These are phyloP conservation scores for Penelope pileata DNA, from an alignment of 2,113 vertebrate genomes.

Conservation along the genomic window DNA sequence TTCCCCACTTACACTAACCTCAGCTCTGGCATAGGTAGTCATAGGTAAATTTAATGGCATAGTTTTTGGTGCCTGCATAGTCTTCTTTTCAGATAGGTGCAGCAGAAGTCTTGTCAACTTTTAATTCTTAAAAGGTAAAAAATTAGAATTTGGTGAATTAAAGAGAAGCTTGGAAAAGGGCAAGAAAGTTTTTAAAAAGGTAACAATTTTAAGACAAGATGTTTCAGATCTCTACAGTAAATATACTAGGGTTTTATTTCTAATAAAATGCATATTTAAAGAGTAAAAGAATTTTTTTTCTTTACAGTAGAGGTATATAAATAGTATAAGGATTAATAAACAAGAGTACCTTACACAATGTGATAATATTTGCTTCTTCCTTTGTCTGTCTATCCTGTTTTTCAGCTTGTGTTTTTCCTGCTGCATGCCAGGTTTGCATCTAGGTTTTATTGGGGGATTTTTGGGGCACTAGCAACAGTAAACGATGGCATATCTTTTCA, in stretches of 20 bases:
- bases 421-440: neutral
- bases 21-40: neutral
- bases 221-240: neutral
- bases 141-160: conserved; percentile 29
- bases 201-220: conserved; percentile 15
- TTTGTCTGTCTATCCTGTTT: neutral
- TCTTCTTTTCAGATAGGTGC: neutral
- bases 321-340: neutral
- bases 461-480: neutral
- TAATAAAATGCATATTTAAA: neutral
- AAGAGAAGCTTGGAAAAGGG: conserved; percentile 2
- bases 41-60: neutral
- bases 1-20: neutral
- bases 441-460: neutral
- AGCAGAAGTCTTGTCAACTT: neutral
- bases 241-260: neutral
- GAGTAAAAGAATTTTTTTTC: neutral
- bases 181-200: conserved; percentile 2
- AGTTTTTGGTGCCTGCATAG: neutral
- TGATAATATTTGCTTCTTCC: neutral
- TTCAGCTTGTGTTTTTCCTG: neutral
- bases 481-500: neutral
- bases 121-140: neutral
- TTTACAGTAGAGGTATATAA: neutral
- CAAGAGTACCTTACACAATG: neutral